phyloP scores from a whole-genome alignment of 92 coral and sea anemone species.

The Phenganax subtilis region DNA sequence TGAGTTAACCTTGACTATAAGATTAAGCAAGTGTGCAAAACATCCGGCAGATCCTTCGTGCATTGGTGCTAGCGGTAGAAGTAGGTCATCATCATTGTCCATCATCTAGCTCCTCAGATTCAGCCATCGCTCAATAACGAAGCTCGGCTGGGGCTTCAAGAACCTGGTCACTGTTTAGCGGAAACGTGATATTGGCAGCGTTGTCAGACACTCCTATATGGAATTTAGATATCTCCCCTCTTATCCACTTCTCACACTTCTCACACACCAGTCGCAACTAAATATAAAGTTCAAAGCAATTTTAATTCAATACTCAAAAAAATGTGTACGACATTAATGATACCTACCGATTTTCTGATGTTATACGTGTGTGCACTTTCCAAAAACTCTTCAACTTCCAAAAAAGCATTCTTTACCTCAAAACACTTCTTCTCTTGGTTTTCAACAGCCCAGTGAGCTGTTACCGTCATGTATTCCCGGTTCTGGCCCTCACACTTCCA shows the following conservation, averaged over 20 bases:
- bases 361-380: slow-evolving; percentile 27
- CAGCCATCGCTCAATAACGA: not conserved
- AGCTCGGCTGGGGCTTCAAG: slow-evolving; percentile 24
- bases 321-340: not conserved
- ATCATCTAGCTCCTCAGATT: not conserved
- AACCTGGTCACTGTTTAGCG: not conserved
- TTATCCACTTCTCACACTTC: slow-evolving; percentile 9
- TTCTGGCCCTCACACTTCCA: slow-evolving; percentile 19
- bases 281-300: not conserved
- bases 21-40: slow-evolving; percentile 26
- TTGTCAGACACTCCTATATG: slow-evolving; percentile 18
- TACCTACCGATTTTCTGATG: slow-evolving; percentile 21
- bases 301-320: not conserved
- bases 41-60: slow-evolving; percentile 22
- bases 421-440: not conserved
- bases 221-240: not conserved
- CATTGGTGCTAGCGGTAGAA: slow-evolving; percentile 6
- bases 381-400: slow-evolving; percentile 10
- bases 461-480: slow-evolving; percentile 22
- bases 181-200: slow-evolving; percentile 15
- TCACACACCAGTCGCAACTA: slow-evolving; percentile 7
- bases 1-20: slow-evolving; percentile 14
- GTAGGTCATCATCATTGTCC: slow-evolving; percentile 4
- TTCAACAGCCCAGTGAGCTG: slow-evolving; percentile 20
- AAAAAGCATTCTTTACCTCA: slow-evolving; percentile 20